Evolutionary conservation across 2,113 vertebrate genomes (phyloP).

Genomic region (Carassius carassius): DNA sequence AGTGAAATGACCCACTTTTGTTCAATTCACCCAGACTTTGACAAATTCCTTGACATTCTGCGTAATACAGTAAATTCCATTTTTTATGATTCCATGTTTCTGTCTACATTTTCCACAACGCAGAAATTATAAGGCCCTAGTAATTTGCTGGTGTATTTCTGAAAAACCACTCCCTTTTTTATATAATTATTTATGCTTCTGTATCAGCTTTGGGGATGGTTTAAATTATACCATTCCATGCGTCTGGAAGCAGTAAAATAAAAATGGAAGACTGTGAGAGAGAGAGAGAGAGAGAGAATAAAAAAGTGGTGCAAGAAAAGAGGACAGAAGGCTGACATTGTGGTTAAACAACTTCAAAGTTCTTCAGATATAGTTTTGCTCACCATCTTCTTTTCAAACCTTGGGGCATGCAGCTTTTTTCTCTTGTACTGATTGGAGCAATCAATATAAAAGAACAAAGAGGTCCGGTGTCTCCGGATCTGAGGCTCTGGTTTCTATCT

Average conservation of each 20-base stretch:
- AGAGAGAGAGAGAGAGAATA: not conserved
- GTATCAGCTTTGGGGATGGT: slow-evolving; percentile 71
- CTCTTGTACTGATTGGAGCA: slow-evolving; percentile 58
- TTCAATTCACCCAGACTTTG: no score
- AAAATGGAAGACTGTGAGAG: slow-evolving; percentile 16
- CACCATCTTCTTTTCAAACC: slow-evolving; percentile 63
- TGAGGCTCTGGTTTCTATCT: slow-evolving; percentile 62
- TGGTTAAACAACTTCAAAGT: slow-evolving; percentile 68
- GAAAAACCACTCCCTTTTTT: slow-evolving; percentile 70
- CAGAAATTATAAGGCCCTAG: not conserved
- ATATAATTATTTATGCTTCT: slow-evolving; percentile 79
- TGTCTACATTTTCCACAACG: no score
- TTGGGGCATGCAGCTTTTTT: slow-evolving; percentile 60
- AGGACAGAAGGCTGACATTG: slow-evolving; percentile 37
- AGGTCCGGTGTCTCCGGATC: slow-evolving; percentile 45
- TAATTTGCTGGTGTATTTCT: slow-evolving; percentile 74
- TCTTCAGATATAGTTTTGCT: slow-evolving; percentile 62
- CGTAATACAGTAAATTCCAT: no score
- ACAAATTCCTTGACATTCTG: no score
- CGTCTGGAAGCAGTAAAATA: slow-evolving; percentile 56
- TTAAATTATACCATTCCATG: slow-evolving; percentile 67
- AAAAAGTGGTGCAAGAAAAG: slow-evolving; percentile 1
- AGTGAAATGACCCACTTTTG: no score
- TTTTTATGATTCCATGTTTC: no score
- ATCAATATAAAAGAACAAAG: slow-evolving; percentile 65